phyloP scores from a whole-genome alignment of 2,888 invertebrate species.

The Boloria selene region DNA sequence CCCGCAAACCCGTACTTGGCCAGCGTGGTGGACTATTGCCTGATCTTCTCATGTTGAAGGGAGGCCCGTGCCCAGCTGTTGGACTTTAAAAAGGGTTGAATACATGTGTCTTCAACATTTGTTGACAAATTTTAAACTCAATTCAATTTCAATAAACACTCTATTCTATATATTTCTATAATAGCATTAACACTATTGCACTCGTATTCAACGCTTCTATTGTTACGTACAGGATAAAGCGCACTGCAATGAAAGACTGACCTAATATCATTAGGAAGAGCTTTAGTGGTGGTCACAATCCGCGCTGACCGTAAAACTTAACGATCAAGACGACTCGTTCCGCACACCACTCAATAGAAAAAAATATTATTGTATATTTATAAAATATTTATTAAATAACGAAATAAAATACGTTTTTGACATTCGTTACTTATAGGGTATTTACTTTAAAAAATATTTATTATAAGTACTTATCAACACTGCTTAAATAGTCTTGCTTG shows the following conservation, averaged over 20 bases:
- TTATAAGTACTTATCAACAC: too few relatives aligned
- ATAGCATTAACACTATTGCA: slow-evolving; percentile 10
- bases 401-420: not conserved
- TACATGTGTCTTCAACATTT: too few relatives aligned
- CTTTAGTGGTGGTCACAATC: slow-evolving; percentile 33
- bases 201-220: slow-evolving; percentile 17
- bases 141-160: not conserved
- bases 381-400: not conserved
- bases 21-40: too few relatives aligned
- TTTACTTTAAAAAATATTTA: too few relatives aligned
- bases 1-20: too few relatives aligned
- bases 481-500: too few relatives aligned
- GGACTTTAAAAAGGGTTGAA: too few relatives aligned
- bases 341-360: slow-evolving; percentile 25
- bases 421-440: too few relatives aligned
- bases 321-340: slow-evolving; percentile 25
- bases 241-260: slow-evolving; percentile 31
- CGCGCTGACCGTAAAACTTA: slow-evolving; percentile 33
- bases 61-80: too few relatives aligned
- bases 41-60: too few relatives aligned
- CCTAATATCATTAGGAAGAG: slow-evolving; percentile 35
- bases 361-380: slow-evolving; percentile 8
- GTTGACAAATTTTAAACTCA: too few relatives aligned
- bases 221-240: slow-evolving; percentile 20
- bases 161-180: slow-evolving; percentile 3